Base-by-base conservation (phyloP, 2,113 vertebrate species). In the Thomomys bottae region DNA sequence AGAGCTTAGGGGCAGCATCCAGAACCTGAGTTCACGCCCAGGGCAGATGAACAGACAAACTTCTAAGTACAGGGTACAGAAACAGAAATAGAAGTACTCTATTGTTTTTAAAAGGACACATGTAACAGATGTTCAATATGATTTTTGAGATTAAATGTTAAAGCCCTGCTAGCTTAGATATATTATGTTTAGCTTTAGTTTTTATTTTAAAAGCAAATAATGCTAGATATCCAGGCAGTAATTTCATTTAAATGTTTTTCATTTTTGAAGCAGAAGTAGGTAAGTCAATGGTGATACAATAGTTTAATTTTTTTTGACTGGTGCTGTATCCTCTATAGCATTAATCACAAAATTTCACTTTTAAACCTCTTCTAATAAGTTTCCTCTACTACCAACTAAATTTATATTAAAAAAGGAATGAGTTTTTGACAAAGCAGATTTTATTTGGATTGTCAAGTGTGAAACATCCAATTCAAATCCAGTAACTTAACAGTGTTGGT, bases 221-320 rank as follows among this genome's bases (percentile, higher is more conserved):
- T 42, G 23, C 63, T 71, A 64, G 57, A 87, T 71, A 94, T 2
- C 32, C 38, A 81, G 64, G 78, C n/a, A 84, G 30, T 89, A 87
- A 80, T 36, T 86, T 24, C 26, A 45, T 92, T 57, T 63, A 80
- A 76, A 87, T 67, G 32, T 61, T 81, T 93, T 77, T 84, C 59
- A 88, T 88, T 82, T 91, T 79, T 90, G 54, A 92, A 86, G 64
- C 49, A 90, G 57, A 71, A 59, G 36, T n/a, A 38, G 26, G 4
- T 57, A 93, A 68, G n/a, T 64, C 15, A 61, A 8, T 45, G 61
- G 72, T 76, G 32, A 76, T 61, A 76, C 23, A 83, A 30, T 72
- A 85, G 84, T 63, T 38, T 61, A 54, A 67, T 85, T 15, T 73
- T 40, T 38, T 70, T 89, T 80, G 89, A 67, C 17, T 68, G 54